phyloP scores from a whole-genome alignment of 2,113 vertebrate genomes.

The Orthonyx spaldingii region DNA sequence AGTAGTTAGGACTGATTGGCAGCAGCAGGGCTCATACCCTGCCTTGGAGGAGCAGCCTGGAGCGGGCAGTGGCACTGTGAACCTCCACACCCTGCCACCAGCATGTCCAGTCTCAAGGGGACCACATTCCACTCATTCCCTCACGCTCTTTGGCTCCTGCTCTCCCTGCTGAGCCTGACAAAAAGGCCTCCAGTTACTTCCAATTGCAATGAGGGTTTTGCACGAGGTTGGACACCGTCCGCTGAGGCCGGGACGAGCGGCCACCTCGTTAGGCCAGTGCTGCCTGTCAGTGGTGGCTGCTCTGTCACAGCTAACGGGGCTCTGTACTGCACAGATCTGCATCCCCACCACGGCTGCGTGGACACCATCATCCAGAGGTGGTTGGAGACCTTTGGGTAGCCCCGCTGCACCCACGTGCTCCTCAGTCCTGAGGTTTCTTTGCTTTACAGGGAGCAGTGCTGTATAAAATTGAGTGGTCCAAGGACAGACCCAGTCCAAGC shows the following conservation, averaged over 20 bases:
- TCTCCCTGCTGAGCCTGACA: neutral
- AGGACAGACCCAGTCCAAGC: neutral
- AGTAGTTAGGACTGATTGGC: neutral
- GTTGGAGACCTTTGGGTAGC: neutral
- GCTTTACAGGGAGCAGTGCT: neutral
- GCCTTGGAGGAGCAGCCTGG: neutral
- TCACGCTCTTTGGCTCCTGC: neutral
- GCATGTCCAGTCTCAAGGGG: rapidly evolving
- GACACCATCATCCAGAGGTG: neutral
- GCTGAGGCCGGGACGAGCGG: rapidly evolving
- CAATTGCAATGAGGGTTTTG: neutral
- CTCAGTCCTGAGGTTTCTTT: rapidly evolving
- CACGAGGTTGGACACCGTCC: rapidly evolving
- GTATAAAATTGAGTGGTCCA: neutral
- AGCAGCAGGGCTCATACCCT: rapidly evolving
- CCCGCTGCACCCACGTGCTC: rapidly evolving
- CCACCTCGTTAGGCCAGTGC: neutral
- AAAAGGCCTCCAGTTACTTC: conserved; percentile 2
- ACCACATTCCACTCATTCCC: rapidly evolving
- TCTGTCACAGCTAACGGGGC: neutral
- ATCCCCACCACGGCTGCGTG: neutral
- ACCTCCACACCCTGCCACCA: neutral
- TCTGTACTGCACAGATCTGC: neutral
- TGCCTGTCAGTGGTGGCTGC: neutral
- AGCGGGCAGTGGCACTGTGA: rapidly evolving